A percentile compares a stretch with the other conserved stretches of the same genome.
Conservation (phyloP, 2,113 vertebrate species). For the Halichoerus grypus region DNA sequence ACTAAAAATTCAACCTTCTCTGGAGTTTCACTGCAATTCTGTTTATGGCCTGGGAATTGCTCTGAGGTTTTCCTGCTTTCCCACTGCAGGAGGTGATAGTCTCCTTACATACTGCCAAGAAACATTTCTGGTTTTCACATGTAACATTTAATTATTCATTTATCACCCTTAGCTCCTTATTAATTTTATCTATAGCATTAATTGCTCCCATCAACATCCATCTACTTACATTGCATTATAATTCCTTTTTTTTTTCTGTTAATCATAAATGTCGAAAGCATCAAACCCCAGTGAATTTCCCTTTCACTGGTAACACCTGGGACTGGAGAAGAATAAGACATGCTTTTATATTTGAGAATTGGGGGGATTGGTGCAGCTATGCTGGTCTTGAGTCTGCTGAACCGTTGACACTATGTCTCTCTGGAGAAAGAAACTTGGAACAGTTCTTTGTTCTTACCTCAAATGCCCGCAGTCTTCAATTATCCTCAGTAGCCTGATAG, state of each 20-base stretch:
- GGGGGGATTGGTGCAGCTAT: too few relatives aligned
- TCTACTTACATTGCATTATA: neutral
- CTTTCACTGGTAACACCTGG: neutral
- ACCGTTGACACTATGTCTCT: neutral
- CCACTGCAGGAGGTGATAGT: neutral
- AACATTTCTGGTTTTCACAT: neutral
- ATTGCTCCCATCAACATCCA: neutral
- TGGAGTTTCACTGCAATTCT: neutral
- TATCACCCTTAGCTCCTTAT: neutral
- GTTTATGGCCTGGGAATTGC: neutral
- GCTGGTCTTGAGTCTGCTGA: neutral
- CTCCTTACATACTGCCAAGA: neutral
- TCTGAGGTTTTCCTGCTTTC: neutral
- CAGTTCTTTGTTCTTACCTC: neutral
- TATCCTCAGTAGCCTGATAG: neutral
- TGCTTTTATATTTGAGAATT: neutral
- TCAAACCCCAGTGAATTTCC: neutral
- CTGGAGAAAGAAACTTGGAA: neutral
- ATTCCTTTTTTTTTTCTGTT: neutral
- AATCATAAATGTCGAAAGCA: neutral
- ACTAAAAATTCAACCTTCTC: neutral
- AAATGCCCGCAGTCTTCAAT: neutral
- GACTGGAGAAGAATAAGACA: neutral
- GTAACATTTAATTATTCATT: neutral
- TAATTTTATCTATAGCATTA: neutral